phyloP scores from a whole-genome alignment of 2,888 invertebrate species.

The Branchellion lobata region DNA sequence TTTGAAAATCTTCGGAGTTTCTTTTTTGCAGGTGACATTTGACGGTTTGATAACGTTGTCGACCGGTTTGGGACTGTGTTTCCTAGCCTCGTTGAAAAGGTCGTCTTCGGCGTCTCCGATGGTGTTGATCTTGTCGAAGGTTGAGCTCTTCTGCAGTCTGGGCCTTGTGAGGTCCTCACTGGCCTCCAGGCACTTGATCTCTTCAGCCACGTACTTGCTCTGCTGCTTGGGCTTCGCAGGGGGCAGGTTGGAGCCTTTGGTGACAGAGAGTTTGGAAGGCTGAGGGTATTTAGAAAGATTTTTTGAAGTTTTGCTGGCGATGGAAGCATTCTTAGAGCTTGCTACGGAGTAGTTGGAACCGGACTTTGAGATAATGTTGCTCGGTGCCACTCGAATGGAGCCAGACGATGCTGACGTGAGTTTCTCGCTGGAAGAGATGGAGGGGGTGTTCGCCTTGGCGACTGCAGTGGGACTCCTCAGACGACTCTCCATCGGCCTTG shows the following conservation, averaged over 20 bases:
- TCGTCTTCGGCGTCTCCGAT: background rate
- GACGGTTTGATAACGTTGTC: background rate
- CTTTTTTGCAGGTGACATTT: background rate
- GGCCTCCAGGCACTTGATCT: background rate
- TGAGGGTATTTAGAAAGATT: constrained; percentile 1
- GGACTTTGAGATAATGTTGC: constrained; percentile 26
- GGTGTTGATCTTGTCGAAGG: constrained; percentile 40
- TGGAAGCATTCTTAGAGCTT: background rate
- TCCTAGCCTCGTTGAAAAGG: no score
- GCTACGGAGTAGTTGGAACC: constrained; percentile 32
- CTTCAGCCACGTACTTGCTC: background rate
- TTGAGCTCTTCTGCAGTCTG: constrained; percentile 35
- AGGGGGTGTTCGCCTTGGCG: background rate
- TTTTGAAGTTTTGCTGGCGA: background rate
- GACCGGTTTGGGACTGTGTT: background rate
- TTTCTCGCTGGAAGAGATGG: constrained; percentile 29
- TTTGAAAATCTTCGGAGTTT: no score
- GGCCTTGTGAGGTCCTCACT: background rate
- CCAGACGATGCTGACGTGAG: constrained; percentile 22
- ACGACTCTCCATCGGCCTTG: background rate
- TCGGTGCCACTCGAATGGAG: background rate
- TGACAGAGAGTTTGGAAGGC: background rate
- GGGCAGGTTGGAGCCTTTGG: background rate
- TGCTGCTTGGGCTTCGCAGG: background rate
- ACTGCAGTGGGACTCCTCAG: background rate